A percentile compares a stretch with the other conserved stretches of the same genome.
phyloP scores from a whole-genome alignment of 2,113 vertebrate genomes.

The Osmerus mordax region DNA sequence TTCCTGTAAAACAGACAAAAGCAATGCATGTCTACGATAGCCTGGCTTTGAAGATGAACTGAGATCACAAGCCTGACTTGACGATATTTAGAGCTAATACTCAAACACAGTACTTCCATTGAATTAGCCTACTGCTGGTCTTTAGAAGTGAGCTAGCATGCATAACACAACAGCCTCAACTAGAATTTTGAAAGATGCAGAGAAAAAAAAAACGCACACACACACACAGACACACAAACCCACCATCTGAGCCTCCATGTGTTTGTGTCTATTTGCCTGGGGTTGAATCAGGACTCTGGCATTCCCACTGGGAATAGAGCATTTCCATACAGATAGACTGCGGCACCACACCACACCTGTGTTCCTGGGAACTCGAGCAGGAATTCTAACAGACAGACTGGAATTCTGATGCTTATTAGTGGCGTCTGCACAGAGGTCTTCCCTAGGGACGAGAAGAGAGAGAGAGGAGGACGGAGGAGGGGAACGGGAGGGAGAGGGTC shows the following conservation, averaged over 20 bases:
- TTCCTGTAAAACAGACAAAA: no score
- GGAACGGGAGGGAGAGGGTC: slow-evolving; percentile 3
- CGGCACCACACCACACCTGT: slow-evolving; percentile 54
- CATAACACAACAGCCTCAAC: no score
- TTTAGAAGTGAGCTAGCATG: no score
- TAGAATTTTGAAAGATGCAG: no score
- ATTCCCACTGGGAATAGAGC: slow-evolving; percentile 35
- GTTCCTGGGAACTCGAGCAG: slow-evolving; percentile 38
- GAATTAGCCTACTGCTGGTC: no score
- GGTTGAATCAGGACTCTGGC: background rate
- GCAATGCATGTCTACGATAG: no score
- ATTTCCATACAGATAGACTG: slow-evolving; percentile 64
- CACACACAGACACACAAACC: no score
- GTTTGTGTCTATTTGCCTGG: background rate
- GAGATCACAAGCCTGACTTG: no score
- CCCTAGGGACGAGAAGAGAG: slow-evolving; percentile 11
- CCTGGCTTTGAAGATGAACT: no score
- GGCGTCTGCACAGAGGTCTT: slow-evolving; percentile 25
- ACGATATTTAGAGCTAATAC: no score
- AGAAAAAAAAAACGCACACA: no score
- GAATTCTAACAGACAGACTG: slow-evolving; percentile 32
- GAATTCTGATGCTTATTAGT: slow-evolving; percentile 56
- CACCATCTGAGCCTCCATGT: background rate
- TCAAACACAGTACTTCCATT: no score
- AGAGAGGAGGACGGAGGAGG: background rate